Percentiles rank a stretch among this genome's conserved stretches.
Conservation (phyloP, 1,140 invertebrate species). For the Nasonia giraulti region DNA sequence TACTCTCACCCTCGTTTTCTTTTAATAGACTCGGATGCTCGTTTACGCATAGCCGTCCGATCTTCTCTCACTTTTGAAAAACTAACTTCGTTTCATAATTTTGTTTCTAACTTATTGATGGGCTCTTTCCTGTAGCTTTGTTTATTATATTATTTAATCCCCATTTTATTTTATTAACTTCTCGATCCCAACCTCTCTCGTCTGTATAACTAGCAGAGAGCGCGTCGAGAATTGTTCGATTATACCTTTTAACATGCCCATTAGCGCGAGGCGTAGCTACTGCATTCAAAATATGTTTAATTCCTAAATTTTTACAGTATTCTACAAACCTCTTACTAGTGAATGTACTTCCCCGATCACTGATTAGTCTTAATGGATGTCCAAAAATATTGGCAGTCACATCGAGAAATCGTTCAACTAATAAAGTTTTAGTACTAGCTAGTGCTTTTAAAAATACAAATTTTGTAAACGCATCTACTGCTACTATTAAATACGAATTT, state of each 20-base stretch:
- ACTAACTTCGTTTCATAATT: too few relatives aligned
- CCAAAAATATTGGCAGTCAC: background rate
- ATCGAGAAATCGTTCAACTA: background rate
- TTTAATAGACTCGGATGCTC: too few relatives aligned
- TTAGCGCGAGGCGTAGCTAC: slow-evolving; percentile 24
- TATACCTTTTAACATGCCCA: slow-evolving; percentile 12
- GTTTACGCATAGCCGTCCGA: too few relatives aligned
- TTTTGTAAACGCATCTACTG: background rate
- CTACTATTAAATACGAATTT: slow-evolving; percentile 56
- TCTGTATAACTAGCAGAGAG: background rate
- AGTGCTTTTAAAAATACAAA: background rate
- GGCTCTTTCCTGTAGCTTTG: too few relatives aligned
- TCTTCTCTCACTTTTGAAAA: too few relatives aligned
- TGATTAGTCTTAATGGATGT: slow-evolving; percentile 1
- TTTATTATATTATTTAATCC: too few relatives aligned
- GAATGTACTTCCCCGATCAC: background rate
- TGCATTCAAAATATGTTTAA: slow-evolving; percentile 1
- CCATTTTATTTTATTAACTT: too few relatives aligned
- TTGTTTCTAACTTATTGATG: too few relatives aligned
- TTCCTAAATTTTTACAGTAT: background rate
- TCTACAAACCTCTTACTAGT: background rate
- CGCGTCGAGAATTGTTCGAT: background rate
- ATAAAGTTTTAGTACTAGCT: background rate
- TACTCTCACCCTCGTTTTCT: too few relatives aligned
- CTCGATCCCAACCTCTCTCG: background rate